Base-by-base conservation (phyloP, 2,113 vertebrate species). In the Ammodytes dubius region DNA sequence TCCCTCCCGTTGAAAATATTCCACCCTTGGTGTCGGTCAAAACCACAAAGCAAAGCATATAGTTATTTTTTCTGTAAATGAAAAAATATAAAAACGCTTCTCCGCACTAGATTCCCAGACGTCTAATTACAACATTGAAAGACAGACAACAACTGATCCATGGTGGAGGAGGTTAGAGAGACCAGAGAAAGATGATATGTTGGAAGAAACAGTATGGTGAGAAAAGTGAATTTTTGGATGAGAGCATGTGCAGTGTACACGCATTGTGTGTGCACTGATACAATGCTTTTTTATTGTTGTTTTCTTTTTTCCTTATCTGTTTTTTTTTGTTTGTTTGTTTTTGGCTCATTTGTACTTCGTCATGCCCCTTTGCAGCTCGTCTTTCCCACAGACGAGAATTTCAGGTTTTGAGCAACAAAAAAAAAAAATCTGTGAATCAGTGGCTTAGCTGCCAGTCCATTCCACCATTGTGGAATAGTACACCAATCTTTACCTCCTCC, bases 101-200 rank as follows among this genome's bases (percentile, higher is more conserved):
- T 50, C 66, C n/a, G 4, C 79, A 67, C 64, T 40, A 58, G 54
- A 81, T 84, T 92, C 86, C 76, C 77, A 90, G 87, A 87, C 83
- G 4, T 73, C 53, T 92, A 91, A 93, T 93, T 89, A 90, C 84
- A 90, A 77, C 84, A 82, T 15, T 63, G 60, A 85, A 56, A 50
- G 68, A 66, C 81, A 83, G 56, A 82, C 27, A 83, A 83, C 80
- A 78, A 81, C 46, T 79, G 70, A 87, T 78, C 46, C 56, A 17
- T 57, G 68, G 79, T 81, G 43, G 72, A 79, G 77, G 87, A 88
- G 76, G 64, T 64, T 49, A 47, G 68, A 87, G 82, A 80, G 27
- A 81, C 78, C 40, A 58, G 56, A 50, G 57, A 46, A 53, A 82
- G 77, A 89, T 85, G 60, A 89, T 73, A 87, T 35, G 17, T 84